Evolutionary conservation across 1,140 invertebrate genomes (phyloP).

Genomic region (Metaphire vulgaris): DNA sequence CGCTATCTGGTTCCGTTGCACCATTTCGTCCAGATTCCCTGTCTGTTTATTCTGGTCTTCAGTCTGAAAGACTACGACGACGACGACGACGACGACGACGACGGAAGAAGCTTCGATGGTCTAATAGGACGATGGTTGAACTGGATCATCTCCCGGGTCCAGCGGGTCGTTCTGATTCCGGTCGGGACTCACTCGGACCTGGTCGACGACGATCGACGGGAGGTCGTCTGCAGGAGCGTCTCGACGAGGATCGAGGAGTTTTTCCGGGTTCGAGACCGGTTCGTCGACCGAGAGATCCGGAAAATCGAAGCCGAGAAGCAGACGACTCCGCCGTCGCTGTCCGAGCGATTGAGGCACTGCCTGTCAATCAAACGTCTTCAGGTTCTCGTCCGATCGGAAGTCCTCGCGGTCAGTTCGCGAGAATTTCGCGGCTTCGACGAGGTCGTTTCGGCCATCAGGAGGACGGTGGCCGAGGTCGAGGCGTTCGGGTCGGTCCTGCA

Average conservation of each 20-base stretch:
- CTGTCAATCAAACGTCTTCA: conserved; percentile 39
- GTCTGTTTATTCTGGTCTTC: conserved; percentile 43
- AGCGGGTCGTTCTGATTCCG: conserved; percentile 41
- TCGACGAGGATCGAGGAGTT: conserved; percentile 8
- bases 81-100: conserved; percentile 27
- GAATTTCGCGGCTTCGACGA: conserved; percentile 38
- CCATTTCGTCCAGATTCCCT: conserved; percentile 43
- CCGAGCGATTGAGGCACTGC: conserved; percentile 43
- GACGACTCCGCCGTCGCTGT: conserved; percentile 42
- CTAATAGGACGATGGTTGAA: conserved; percentile 46
- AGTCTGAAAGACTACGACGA: conserved; percentile 42
- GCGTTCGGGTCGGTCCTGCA: conserved; percentile 43
- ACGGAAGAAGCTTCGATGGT: conserved; percentile 40
- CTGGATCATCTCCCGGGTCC: conserved; percentile 46
- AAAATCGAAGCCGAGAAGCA: conserved; percentile 37
- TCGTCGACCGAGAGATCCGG: conserved; percentile 38
- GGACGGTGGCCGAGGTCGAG: conserved; percentile 35
- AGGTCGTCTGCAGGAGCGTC: conserved; percentile 34
- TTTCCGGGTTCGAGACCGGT: conserved; percentile 8
- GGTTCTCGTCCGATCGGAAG: conserved; percentile 38
- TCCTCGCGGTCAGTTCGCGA: conserved; percentile 39
- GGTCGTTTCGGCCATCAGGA: conserved; percentile 37
- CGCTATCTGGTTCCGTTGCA: conserved; percentile 45
- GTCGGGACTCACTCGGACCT: conserved; percentile 45
- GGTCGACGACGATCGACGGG: conserved; percentile 30